Evolutionary conservation across 2,113 vertebrate genomes (phyloP), one percentile per base, ranked within the genome.

Genomic region (Aspiorhynchus laticeps): DNA sequence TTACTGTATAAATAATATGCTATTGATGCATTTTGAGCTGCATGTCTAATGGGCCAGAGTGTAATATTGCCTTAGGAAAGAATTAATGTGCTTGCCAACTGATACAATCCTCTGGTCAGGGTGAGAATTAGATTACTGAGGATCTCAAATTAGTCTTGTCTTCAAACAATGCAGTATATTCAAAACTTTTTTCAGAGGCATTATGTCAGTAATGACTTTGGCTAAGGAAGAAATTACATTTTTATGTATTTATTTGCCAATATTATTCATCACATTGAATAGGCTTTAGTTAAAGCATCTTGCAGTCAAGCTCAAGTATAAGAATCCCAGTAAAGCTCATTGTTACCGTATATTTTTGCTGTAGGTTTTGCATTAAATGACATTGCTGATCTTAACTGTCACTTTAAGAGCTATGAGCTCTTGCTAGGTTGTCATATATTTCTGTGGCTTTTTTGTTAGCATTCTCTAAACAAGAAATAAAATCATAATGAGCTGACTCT

Each of bases 81-180:
- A 84, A 71, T 83, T 73, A 83, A 71, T 59, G 51, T 3, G 14
- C 31, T 38, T 2, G 41, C 63, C 46, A 38, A 84, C 48, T 74
- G 48, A 84, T 48, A 83, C 43, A 84, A 59, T 84, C 38, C 61
- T 51, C 82, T 59, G 82, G 82, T 84, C 67, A 74, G 31, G 14
- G 21, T n/a, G 48, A 56, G 82, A 84, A 84, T 84, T 74, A n/a
- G 46, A 83, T 46, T 81, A 31, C 43, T 36, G 43, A 28, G 65
- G 43, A 14, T 69, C 10, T 36, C 17, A 51, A 51, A 71, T 36
- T 31, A 51, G 71, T 33, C 43, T 36, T 8, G 43, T 71, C 19
- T 51, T 83, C 46, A 53, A 14, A 36, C 43, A 83, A 33, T 51
- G 26, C 65, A 12, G n/a, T 14, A 71, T 51, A 33, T 69, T 69